Conservation (phyloP, 2,888 invertebrate species). For the Liodrosophila aerea region DNA sequence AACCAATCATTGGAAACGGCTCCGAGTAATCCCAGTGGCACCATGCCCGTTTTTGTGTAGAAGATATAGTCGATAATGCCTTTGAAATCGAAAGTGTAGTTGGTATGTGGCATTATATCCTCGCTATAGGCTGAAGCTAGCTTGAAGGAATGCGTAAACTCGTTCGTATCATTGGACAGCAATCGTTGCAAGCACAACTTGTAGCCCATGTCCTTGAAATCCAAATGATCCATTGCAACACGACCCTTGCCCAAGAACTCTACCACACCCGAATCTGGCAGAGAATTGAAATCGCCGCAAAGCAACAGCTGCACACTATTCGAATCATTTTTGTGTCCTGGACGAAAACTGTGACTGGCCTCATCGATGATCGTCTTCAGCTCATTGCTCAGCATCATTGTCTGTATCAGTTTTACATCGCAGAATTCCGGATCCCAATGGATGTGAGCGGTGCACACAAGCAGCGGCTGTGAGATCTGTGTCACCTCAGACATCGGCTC, state of each 20-base stretch:
- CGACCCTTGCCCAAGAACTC: slow-evolving; percentile 96
- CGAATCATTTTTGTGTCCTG: slow-evolving; percentile 88
- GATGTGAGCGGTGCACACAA: slow-evolving; percentile 99
- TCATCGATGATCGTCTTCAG: slow-evolving; percentile 93
- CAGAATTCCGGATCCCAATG: slow-evolving; percentile 99
- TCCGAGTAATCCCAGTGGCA: slow-evolving; percentile 95
- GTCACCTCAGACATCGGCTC: slow-evolving; percentile 91
- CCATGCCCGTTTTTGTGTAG: slow-evolving; percentile 97
- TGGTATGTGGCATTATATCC: slow-evolving; percentile 98
- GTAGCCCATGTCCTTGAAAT: slow-evolving; percentile 98
- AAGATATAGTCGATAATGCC: slow-evolving; percentile 99
- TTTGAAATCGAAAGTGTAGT: slow-evolving; percentile 99
- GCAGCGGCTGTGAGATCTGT: slow-evolving; percentile 89
- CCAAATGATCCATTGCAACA: slow-evolving; percentile 95
- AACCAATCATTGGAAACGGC: slow-evolving; percentile 97
- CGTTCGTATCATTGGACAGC: slow-evolving; percentile 92
- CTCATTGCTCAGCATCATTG: slow-evolving; percentile 99
- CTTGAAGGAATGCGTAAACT: slow-evolving; percentile 98
- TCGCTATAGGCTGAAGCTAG: slow-evolving; percentile 97
- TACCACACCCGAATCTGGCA: slow-evolving; percentile 98
- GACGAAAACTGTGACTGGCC: slow-evolving; percentile 90
- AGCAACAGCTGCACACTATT: slow-evolving; percentile 94
- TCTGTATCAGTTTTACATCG: slow-evolving; percentile 99
- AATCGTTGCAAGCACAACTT: slow-evolving; percentile 95
- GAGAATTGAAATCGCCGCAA: slow-evolving; percentile 99